Conservation (phyloP, 2,888 invertebrate species). For the Orthosia cruda region DNA sequence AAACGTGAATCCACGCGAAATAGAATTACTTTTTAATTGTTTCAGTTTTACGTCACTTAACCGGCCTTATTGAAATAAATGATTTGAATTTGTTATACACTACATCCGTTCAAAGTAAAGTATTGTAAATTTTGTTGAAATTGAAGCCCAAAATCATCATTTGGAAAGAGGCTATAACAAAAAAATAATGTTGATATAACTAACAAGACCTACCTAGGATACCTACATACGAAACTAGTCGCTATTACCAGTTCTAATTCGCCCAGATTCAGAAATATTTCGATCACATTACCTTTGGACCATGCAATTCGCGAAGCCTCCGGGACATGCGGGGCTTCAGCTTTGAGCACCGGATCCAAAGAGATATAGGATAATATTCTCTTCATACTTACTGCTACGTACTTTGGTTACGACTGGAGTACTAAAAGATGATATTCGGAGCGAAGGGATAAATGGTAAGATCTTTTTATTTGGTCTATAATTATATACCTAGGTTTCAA, state of each 20-base stretch:
- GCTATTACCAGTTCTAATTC: neutral
- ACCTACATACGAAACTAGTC: neutral
- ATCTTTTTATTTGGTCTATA: neutral
- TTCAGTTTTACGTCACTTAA: too few relatives aligned
- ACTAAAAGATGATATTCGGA: neutral
- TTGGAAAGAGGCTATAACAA: too few relatives aligned
- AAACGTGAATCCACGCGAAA: too few relatives aligned
- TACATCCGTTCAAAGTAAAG: too few relatives aligned
- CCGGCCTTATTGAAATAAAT: too few relatives aligned
- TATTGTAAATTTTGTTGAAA: too few relatives aligned
- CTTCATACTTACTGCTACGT: constrained; percentile 9
- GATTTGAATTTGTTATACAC: too few relatives aligned
- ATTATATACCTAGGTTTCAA: too few relatives aligned
- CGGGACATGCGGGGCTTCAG: constrained; percentile 60
- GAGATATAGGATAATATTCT: constrained; percentile 43
- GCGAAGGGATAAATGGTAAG: neutral
- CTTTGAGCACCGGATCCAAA: constrained; percentile 48
- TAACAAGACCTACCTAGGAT: neutral
- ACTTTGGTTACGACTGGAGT: constrained; percentile 5
- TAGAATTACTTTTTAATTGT: too few relatives aligned
- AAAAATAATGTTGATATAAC: too few relatives aligned
- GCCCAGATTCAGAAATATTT: constrained; percentile 25
- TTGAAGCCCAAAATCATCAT: too few relatives aligned
- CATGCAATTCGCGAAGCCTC: constrained; percentile 57
- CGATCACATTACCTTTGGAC: constrained; percentile 38